Conservation (phyloP, 2,113 vertebrate species). For the Bostrychus sinensis region DNA sequence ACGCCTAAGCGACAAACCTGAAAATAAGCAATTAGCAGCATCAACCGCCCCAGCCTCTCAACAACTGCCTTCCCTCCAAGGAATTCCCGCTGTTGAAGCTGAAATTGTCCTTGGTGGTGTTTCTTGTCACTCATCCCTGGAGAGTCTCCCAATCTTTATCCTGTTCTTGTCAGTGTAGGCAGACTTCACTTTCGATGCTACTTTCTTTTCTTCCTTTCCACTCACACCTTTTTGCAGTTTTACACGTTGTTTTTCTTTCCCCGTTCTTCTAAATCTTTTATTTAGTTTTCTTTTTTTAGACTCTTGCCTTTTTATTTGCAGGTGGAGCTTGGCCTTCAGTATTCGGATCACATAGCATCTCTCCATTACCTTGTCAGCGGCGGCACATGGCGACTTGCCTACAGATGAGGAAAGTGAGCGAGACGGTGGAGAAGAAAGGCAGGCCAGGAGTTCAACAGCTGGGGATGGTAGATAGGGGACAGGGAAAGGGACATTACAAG, state of each 20-base stretch:
- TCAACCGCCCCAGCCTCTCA: constrained; percentile 40
- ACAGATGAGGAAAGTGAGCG: constrained; percentile 58
- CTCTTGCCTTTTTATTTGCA: constrained; percentile 23
- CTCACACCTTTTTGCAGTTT: constrained; percentile 6
- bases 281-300: constrained; percentile 5
- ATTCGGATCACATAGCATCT: constrained; percentile 47
- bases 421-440: constrained; percentile 10
- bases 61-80: constrained; percentile 28
- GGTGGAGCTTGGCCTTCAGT: constrained; percentile 31
- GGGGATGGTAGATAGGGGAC: constrained; percentile 47
- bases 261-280: constrained; percentile 1
- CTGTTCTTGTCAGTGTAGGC: constrained; percentile 9
- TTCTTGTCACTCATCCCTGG: constrained; percentile 41
- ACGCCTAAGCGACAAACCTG: constrained; percentile 55
- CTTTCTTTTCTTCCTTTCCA: not conserved
- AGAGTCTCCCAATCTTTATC: constrained; percentile 20
- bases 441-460: constrained; percentile 48
- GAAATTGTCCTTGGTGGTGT: constrained; percentile 63
- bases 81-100: constrained; percentile 38
- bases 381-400: constrained; percentile 52
- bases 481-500: constrained; percentile 29
- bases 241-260: constrained; percentile 1
- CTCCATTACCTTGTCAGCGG: constrained; percentile 60
- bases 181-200: not conserved
- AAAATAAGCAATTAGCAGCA: constrained; percentile 69